Evolutionary conservation across 2,888 invertebrate species (phyloP).

Genomic region (Caenorhabditis doughertyi): DNA sequence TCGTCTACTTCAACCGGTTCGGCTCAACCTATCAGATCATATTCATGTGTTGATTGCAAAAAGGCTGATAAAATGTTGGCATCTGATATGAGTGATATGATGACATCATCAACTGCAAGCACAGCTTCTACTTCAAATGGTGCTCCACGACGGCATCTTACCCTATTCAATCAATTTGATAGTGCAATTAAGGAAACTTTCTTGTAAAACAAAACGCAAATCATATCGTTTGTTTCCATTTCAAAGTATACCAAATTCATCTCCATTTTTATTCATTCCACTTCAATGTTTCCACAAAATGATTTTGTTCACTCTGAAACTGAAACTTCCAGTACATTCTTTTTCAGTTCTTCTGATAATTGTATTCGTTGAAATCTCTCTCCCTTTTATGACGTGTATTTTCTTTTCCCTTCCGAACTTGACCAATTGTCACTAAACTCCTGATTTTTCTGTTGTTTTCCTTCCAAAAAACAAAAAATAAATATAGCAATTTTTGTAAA

Average conservation of each 20-base stretch:
- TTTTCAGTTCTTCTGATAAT: conserved; percentile 4
- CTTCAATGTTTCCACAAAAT: neutral
- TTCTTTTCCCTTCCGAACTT: conserved; percentile 6
- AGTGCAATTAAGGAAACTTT: conserved; percentile 71
- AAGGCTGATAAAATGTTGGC: conserved; percentile 64
- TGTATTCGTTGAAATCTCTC: conserved; percentile 53
- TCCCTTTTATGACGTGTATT: conserved; percentile 45
- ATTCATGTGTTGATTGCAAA: conserved; percentile 68
- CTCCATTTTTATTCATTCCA: conserved; percentile 5
- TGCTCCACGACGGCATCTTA: conserved; percentile 43
- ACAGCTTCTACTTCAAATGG: conserved; percentile 45
- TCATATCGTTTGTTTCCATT: conserved; percentile 21
- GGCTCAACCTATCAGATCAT: conserved; percentile 50
- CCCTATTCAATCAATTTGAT: conserved; percentile 57
- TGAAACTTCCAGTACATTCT: conserved; percentile 14
- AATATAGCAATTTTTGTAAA: conserved; percentile 6
- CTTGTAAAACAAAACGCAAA: conserved; percentile 43
- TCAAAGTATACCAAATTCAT: neutral
- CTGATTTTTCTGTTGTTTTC: neutral
- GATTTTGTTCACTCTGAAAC: neutral
- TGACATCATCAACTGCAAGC: conserved; percentile 66
- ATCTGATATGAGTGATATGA: conserved; percentile 55
- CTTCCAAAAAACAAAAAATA: no score
- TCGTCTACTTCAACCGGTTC: neutral
- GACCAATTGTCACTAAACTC: conserved; percentile 24